phyloP scores from a whole-genome alignment of 2,888 invertebrate species.

The Stegana nigrithorax region DNA sequence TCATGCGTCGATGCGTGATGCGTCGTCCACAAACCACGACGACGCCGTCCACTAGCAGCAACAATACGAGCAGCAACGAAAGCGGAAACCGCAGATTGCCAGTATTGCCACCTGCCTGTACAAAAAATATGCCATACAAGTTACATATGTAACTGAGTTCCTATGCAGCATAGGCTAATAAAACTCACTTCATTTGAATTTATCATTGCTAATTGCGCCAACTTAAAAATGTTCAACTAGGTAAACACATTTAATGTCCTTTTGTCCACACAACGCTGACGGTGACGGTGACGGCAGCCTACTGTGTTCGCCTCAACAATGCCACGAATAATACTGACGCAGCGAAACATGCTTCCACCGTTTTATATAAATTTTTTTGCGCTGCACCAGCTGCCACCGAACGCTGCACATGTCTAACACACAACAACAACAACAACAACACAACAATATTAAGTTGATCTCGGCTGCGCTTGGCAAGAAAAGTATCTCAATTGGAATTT shows the following conservation, averaged over 20 bases:
- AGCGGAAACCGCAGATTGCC: too few species aligned
- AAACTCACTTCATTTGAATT: not conserved
- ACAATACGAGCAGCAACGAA: constrained; percentile 32
- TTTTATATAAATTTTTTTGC: constrained; percentile 28
- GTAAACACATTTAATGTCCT: not conserved
- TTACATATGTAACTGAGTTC: not conserved
- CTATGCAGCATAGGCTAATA: not conserved
- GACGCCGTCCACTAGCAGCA: too few species aligned
- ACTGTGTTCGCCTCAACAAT: not conserved
- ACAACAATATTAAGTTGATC: too few species aligned
- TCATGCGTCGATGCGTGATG: constrained; percentile 75
- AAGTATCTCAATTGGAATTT: constrained; percentile 1
- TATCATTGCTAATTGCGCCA: not conserved
- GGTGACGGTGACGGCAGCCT: not conserved
- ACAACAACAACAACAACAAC: not conserved
- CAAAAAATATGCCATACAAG: too few species aligned
- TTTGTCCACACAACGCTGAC: not conserved
- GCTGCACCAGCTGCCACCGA: constrained; percentile 14
- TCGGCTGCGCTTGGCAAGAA: not conserved
- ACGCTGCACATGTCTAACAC: not conserved
- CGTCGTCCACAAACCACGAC: too few species aligned
- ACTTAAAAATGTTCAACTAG: too few species aligned
- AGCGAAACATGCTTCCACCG: constrained; percentile 17
- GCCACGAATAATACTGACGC: constrained; percentile 22
- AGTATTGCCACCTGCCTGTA: too few species aligned